phyloP scores from a whole-genome alignment of 2,888 invertebrate species.

The Athalia cordata region DNA sequence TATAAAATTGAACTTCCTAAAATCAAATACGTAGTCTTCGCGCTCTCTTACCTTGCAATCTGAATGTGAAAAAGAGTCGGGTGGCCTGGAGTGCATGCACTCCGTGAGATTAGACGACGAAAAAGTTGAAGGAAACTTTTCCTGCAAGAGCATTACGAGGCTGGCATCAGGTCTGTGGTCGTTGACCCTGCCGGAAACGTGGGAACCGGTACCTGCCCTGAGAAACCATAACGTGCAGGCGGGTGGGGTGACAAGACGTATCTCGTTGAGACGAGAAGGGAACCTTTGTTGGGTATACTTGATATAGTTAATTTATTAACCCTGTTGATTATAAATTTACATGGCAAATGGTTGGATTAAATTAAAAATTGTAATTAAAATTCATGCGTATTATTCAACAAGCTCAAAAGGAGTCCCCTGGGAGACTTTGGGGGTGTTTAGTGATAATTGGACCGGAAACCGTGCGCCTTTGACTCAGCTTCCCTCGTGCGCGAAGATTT shows the following conservation, averaged over 20 bases:
- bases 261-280: slow-evolving; percentile 22
- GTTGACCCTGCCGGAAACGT: slow-evolving; percentile 35
- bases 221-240: slow-evolving; percentile 13
- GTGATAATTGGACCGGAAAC: slow-evolving; percentile 33
- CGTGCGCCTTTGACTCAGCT: slow-evolving; percentile 7
- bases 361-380: slow-evolving; percentile 46
- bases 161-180: slow-evolving; percentile 49
- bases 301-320: slow-evolving; percentile 45
- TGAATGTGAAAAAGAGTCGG: neutral
- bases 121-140: slow-evolving; percentile 61
- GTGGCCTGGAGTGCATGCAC: slow-evolving; percentile 52
- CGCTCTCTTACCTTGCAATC: too few relatives aligned
- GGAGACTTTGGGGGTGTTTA: slow-evolving; percentile 16
- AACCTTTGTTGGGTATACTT: slow-evolving; percentile 26
- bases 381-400: slow-evolving; percentile 36
- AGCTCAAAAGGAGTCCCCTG: slow-evolving; percentile 18
- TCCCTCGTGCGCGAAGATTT: neutral
- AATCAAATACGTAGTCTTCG: too few relatives aligned
- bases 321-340: slow-evolving; percentile 44
- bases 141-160: slow-evolving; percentile 55
- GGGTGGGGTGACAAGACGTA: slow-evolving; percentile 19
- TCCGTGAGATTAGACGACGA: slow-evolving; percentile 57
- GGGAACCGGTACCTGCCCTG: slow-evolving; percentile 36
- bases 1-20: too few relatives aligned
- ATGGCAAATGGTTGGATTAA: slow-evolving; percentile 21